phyloP scores from a whole-genome alignment of 2,797 vertebrate species.

The Megaceryle alcyon region DNA sequence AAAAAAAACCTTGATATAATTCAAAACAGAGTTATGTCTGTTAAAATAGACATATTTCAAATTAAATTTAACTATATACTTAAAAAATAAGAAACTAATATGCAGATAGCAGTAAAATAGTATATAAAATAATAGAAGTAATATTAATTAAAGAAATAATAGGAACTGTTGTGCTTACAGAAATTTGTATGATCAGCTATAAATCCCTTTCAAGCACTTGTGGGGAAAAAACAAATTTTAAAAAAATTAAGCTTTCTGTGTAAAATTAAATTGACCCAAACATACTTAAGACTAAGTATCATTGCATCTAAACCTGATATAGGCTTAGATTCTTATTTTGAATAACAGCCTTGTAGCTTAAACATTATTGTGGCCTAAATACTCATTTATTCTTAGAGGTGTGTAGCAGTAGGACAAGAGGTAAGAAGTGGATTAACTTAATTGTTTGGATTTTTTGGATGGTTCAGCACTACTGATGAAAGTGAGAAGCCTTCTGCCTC shows the following conservation, averaged over 20 bases:
- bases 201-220: neutral
- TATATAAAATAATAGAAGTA: neutral
- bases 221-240: too few relatives aligned
- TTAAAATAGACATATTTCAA: neutral
- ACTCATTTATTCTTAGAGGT: neutral
- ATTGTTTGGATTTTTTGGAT: rapidly evolving
- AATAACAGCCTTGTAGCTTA: neutral
- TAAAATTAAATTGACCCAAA: neutral
- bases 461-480: neutral
- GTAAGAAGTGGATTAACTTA: neutral
- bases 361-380: neutral
- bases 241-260: neutral
- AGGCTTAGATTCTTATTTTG: neutral
- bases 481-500: neutral
- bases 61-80: neutral
- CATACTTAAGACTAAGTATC: neutral
- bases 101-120: neutral
- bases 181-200: neutral
- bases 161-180: neutral
- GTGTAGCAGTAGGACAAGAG: neutral
- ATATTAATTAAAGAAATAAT: neutral
- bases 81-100: neutral
- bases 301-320: neutral
- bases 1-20: neutral
- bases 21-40: neutral